Evolutionary conservation across 2,888 invertebrate genomes (phyloP).

Genomic region (Tipula unca): DNA sequence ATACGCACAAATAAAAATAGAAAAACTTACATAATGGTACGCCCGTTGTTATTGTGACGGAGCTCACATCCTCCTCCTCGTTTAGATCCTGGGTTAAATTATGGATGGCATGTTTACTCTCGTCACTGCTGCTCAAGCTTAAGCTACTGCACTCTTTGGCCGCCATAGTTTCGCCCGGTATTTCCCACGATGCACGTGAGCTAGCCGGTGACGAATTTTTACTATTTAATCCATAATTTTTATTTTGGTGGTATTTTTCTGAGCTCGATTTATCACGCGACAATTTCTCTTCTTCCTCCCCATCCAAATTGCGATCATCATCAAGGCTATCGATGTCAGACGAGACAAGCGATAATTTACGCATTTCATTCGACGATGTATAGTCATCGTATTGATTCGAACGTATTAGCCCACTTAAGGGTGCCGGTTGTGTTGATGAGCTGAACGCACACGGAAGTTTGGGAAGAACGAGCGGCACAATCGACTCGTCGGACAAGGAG

Average conservation of each 20-base stretch:
- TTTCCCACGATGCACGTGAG: constrained; percentile 40
- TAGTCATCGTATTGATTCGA: constrained; percentile 25
- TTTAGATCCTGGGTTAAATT: background rate
- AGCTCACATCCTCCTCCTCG: constrained; percentile 25
- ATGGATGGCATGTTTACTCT: constrained; percentile 35
- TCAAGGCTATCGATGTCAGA: constrained; percentile 46
- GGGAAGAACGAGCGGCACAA: constrained; percentile 39
- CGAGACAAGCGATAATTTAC: constrained; percentile 9
- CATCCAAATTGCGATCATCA: constrained; percentile 34
- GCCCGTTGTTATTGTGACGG: constrained; percentile 24
- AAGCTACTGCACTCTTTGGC: constrained; percentile 46
- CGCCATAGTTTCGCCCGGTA: constrained; percentile 59
- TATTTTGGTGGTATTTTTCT: constrained; percentile 37
- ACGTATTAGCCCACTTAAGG: constrained; percentile 38
- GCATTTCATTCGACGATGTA: background rate
- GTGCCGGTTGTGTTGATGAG: constrained; percentile 35
- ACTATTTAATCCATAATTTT: constrained; percentile 25
- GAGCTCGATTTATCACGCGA: constrained; percentile 53
- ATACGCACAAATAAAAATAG: background rate
- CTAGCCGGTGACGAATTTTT: constrained; percentile 35
- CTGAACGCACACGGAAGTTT: constrained; percentile 35
- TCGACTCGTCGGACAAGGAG: constrained; percentile 39
- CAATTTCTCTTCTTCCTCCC: constrained; percentile 44
- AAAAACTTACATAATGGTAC: constrained; percentile 24
- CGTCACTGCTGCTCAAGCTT: constrained; percentile 48